Evolutionary conservation across 1,140 invertebrate genomes (phyloP), one percentile per base, ranked within the genome.

Genomic region (Drosophila ogumai): DNA sequence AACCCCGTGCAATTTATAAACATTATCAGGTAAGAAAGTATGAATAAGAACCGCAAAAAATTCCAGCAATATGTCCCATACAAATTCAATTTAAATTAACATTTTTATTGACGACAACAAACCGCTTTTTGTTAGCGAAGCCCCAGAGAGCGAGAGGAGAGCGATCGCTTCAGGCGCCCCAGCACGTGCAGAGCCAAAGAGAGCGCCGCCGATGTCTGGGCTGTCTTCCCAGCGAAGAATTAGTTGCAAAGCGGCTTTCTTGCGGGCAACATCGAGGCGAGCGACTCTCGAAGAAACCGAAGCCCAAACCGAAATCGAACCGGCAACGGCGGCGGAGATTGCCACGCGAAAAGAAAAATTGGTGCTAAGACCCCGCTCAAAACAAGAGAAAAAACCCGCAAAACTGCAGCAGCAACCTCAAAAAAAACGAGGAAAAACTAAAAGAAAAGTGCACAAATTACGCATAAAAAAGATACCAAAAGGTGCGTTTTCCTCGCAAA

Each of bases 211-310:
- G 25, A 28, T 6, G 34, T 5, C 69, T 36, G 36, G 36, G 44
- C 69, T 44, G 78, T 75, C 73, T 74, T 58, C 46, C 46, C 22
- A 58, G 61, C 76, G 84, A 77, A 87, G 84, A 87, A 87, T 87
- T 84, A 87, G 84, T 87, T 84, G 84, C 64, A 67, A 74, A 90
- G 85, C 84, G 84, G 85, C 84, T 87, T 87, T 88, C 80, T 87
- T 80, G 73, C 68, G 73, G 61, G 54, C 61, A 78, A 84, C 65
- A 67, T 65, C 68, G 75, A 60, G 36, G 32, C 50, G 50, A 36
- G 32, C 12, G 50, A 54, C 17, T 28, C 34, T 54, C 28, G 47
- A 56, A 10, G 32, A 55, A 64, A 34, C 32, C 25, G 32, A 40
- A 19, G 15, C 38, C 57, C 40, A 75, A 59, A 76, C 49, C 38